Evolutionary conservation across 2,797 vertebrate genomes (phyloP), one percentile per base, ranked within the genome.

Genomic region (Gobio occitaniae): DNA sequence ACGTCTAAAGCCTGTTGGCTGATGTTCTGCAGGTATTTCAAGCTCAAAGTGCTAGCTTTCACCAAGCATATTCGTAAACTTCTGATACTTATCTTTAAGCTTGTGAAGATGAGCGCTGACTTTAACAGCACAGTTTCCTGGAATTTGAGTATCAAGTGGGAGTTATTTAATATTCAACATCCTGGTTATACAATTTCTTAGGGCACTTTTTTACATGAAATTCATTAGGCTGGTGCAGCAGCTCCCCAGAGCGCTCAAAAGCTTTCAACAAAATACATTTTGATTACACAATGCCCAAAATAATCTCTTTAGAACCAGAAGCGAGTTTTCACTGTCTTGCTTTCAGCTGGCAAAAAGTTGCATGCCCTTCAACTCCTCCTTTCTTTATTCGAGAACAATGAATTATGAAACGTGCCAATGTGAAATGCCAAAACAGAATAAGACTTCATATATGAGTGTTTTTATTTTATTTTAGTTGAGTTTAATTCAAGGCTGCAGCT

Each of bases 191-290:
- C 68, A 72, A 74, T 80, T 80, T 85, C 84, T 85, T 54, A 47
- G 36, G 84, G 84, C 77, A 50, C 44, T 63, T 82, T 48, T 82
- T 77, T 56, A 84, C 69, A 80, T 74, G 47, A 74, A 85, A 74
- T 85, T 85, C 84, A 85, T 85, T 80, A 85, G 44, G 32, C 69
- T 65, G 16, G 77, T 85, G 59, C 44, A 74, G 77, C 44, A 50
- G 68, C 56, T 84, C 56, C 76, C 76, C 2, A 16, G 44, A 84
- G 83, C 44, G 1, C 77, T 29, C 25, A 9, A 74, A 74, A 85
- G 77, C 77, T 80, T 85, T 80, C 54, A 85, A 85, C 68, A 85
- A 85, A 72, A 85, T 66, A 85, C 56, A 80, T 85, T 84, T 66
- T 85, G 77, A 85, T 80, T 72, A 47, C 84, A 80, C 68, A 80